These are phyloP conservation scores for Apamea anceps DNA, from an alignment of 2,888 invertebrate genomes.

Conservation along the genomic window DNA sequence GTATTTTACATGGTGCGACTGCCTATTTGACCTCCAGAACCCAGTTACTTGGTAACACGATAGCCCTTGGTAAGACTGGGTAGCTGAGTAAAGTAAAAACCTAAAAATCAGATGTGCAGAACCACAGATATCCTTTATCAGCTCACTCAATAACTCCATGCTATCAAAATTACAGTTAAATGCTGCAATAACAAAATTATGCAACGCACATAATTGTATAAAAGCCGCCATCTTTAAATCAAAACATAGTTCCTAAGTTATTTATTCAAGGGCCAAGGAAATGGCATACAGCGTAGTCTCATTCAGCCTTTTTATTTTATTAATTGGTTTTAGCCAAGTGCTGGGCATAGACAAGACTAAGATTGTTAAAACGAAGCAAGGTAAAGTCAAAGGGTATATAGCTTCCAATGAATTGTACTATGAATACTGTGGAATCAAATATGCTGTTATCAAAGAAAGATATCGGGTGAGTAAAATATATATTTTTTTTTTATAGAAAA, in stretches of 20 bases:
- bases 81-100: too few relatives aligned
- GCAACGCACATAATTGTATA: slow-evolving; percentile 61
- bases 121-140: slow-evolving; percentile 16
- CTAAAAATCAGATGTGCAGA: slow-evolving; percentile 25
- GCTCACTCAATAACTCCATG: not conserved
- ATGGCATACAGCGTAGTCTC: slow-evolving; percentile 68
- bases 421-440: slow-evolving; percentile 84
- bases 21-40: not conserved
- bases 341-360: slow-evolving; percentile 72
- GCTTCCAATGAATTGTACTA: slow-evolving; percentile 79
- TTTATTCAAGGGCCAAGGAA: slow-evolving; percentile 57
- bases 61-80: not conserved
- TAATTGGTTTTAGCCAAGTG: slow-evolving; percentile 66
- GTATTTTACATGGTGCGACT: not conserved
- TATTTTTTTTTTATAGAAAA: not conserved
- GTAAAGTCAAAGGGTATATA: slow-evolving; percentile 82
- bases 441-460: slow-evolving; percentile 76
- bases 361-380: slow-evolving; percentile 81
- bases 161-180: slow-evolving; percentile 54
- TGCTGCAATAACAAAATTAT: slow-evolving; percentile 42
- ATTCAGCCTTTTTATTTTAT: slow-evolving; percentile 67
- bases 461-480: slow-evolving; percentile 79
- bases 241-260: slow-evolving; percentile 59
- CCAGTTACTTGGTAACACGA: not conserved
- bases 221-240: slow-evolving; percentile 59